These are phyloP conservation scores for Calycopis cecrops DNA, from an alignment of 1,140 invertebrate genomes.

Conservation along the genomic window DNA sequence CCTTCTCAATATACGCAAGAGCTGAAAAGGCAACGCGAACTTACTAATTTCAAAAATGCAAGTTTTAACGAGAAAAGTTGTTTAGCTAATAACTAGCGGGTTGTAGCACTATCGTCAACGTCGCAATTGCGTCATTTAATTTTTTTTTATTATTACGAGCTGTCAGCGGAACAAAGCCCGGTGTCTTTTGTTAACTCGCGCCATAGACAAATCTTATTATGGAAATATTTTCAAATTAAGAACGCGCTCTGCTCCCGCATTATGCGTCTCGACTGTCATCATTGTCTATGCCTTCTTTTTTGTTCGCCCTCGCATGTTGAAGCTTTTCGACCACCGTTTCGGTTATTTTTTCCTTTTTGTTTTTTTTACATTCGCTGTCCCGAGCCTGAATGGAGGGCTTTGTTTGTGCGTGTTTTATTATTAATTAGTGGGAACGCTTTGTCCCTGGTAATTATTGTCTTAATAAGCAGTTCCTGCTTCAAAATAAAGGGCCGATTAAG, in stretches of 20 bases:
- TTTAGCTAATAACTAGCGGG: slow-evolving; percentile 62
- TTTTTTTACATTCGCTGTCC: slow-evolving; percentile 64
- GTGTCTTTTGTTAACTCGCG: slow-evolving; percentile 63
- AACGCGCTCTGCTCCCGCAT: slow-evolving; percentile 69
- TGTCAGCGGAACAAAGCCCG: slow-evolving; percentile 60
- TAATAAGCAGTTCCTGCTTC: slow-evolving; percentile 72
- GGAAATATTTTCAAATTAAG: slow-evolving; percentile 75
- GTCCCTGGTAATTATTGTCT: slow-evolving; percentile 74
- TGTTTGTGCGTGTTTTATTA: slow-evolving; percentile 75
- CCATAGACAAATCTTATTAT: slow-evolving; percentile 74
- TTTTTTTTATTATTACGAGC: slow-evolving; percentile 62
- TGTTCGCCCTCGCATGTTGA: slow-evolving; percentile 70
- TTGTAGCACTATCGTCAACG: slow-evolving; percentile 29
- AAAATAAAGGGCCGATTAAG: slow-evolving; percentile 55
- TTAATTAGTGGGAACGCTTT: slow-evolving; percentile 73
- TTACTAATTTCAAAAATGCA: slow-evolving; percentile 64
- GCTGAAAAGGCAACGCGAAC: slow-evolving; percentile 59
- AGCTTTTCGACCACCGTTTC: slow-evolving; percentile 73
- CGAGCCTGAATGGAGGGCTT: slow-evolving; percentile 69
- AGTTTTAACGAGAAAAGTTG: slow-evolving; percentile 67
- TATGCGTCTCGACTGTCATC: slow-evolving; percentile 71
- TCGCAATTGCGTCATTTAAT: slow-evolving; percentile 60
- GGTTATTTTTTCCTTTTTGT: slow-evolving; percentile 64
- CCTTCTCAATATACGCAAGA: slow-evolving; percentile 62
- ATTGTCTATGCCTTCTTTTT: slow-evolving; percentile 70